Evolutionary conservation across 1,140 invertebrate genomes (phyloP).

Genomic region (Dreissena rostriformis): DNA sequence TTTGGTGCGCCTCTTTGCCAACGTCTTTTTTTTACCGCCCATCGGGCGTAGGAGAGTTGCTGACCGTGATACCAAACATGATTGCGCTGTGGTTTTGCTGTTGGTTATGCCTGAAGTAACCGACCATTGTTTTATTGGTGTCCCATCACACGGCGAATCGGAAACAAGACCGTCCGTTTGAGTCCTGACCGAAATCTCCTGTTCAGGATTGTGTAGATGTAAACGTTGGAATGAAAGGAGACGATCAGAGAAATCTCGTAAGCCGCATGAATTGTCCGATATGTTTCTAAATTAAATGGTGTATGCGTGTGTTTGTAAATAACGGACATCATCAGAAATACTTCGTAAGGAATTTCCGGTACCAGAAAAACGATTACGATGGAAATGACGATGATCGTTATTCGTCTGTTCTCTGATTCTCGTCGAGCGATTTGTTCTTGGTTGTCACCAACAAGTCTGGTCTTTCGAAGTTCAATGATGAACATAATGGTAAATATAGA

Average conservation of each 20-base stretch:
- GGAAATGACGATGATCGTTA: constrained; percentile 13
- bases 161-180: background rate
- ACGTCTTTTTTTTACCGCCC: background rate
- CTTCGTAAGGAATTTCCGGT: constrained; percentile 43
- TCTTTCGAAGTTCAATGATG: background rate
- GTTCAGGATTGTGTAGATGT: constrained; percentile 19
- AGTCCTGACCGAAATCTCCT: constrained; percentile 10
- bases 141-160: background rate
- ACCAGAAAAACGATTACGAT: constrained; percentile 31
- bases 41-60: background rate
- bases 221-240: constrained; percentile 32
- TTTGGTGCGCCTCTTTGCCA: background rate
- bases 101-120: background rate
- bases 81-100: background rate
- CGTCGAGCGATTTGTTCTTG: constrained; percentile 3
- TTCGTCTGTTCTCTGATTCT: constrained; percentile 12
- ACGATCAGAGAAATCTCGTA: constrained; percentile 19
- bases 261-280: background rate
- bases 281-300: background rate
- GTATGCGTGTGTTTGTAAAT: background rate
- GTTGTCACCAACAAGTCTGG: background rate
- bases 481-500: constrained; percentile 2
- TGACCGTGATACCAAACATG: background rate
- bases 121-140: background rate
- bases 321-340: constrained; percentile 6